Conservation (phyloP, 2,888 invertebrate species). For the Thecocarcelia acutangulata region DNA sequence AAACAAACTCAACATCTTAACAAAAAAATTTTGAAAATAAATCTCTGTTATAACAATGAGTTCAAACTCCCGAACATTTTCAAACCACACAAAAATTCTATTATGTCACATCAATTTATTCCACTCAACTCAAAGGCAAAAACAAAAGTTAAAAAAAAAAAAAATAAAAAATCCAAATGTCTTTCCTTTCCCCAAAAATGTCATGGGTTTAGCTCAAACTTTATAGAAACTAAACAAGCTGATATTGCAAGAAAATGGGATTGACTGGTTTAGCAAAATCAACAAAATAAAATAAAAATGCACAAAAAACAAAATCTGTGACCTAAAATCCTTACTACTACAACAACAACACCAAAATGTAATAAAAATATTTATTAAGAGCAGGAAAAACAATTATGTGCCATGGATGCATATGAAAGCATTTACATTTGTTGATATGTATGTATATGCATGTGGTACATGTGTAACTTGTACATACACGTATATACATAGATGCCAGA, state of each 20-base stretch:
- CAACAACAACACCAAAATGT: conserved; percentile 28
- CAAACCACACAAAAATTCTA: background rate
- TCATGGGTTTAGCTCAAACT: conserved; percentile 40
- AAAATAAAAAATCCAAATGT: background rate
- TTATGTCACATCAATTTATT: conserved; percentile 35
- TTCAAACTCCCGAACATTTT: conserved; percentile 10
- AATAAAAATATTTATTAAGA: conserved; percentile 43
- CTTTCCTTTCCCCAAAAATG: conserved; percentile 48
- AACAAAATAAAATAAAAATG: conserved; percentile 23
- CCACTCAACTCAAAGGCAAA: conserved; percentile 29
- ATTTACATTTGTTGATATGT: background rate
- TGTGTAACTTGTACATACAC: background rate
- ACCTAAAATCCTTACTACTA: conserved; percentile 54
- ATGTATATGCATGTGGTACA: background rate
- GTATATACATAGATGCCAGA: too few relatives aligned
- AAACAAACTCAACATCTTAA: conserved; percentile 5
- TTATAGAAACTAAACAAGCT: conserved; percentile 1
- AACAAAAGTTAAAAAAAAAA: background rate
- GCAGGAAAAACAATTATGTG: conserved; percentile 1
- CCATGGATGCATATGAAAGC: background rate
- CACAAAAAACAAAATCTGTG: conserved; percentile 23
- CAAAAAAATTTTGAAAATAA: background rate
- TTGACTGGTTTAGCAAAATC: conserved; percentile 2
- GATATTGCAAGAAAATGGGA: conserved; percentile 27
- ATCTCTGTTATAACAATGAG: conserved; percentile 21